Evolutionary conservation across 2,888 invertebrate genomes (phyloP).

Genomic region (Orgyia antiqua): DNA sequence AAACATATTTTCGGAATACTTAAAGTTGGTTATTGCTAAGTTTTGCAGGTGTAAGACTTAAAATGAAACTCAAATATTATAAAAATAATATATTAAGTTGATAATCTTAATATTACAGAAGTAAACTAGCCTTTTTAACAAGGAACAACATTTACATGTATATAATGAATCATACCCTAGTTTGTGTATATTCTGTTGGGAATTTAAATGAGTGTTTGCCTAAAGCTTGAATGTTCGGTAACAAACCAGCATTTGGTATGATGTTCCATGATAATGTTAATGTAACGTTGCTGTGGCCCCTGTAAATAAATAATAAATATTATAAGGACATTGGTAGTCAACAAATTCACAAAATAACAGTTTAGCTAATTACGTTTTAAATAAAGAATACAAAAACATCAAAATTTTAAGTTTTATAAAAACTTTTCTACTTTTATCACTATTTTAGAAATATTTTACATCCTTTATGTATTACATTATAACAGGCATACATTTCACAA

Average conservation of each 20-base stretch:
- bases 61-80: conserved; percentile 35
- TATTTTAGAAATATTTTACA: too few relatives aligned
- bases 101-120: conserved; percentile 37
- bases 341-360: too few relatives aligned
- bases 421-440: too few relatives aligned
- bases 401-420: too few relatives aligned
- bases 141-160: conserved; percentile 28
- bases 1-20: too few relatives aligned
- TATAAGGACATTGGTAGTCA: not conserved
- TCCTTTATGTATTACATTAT: too few relatives aligned
- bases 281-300: conserved; percentile 95
- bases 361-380: too few relatives aligned
- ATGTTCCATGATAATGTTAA: conserved; percentile 98
- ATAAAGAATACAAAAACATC: not conserved
- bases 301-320: conserved; percentile 42
- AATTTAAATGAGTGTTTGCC: conserved; percentile 94
- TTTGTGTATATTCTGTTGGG: conserved; percentile 89
- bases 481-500: too few relatives aligned
- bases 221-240: conserved; percentile 90
- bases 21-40: too few relatives aligned
- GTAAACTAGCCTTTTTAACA: conserved; percentile 16
- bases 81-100: conserved; percentile 35
- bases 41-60: not conserved
- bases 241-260: conserved; percentile 97
- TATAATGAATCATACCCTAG: conserved; percentile 63